phyloP scores from a whole-genome alignment of 2,113 vertebrate species.

The Trematomus loennbergii region DNA sequence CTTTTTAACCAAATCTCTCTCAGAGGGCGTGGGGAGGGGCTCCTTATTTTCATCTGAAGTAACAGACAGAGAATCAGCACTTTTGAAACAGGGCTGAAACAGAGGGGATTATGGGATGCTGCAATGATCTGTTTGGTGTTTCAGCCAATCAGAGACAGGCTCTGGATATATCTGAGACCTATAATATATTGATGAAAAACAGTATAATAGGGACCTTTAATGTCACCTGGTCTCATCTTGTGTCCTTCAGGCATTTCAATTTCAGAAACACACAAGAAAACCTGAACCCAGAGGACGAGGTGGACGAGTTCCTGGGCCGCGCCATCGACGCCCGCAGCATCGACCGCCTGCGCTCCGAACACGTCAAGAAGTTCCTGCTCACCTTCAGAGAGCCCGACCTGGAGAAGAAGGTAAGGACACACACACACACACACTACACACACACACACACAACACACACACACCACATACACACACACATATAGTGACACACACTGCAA shows the following conservation, averaged over 20 bases:
- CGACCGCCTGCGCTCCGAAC: constrained; percentile 96
- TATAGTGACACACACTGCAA: background rate
- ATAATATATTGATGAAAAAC: no score
- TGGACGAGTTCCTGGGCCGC: constrained; percentile 94
- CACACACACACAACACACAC: background rate
- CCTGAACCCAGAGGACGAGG: constrained; percentile 95
- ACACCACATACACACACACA: constrained; percentile 12
- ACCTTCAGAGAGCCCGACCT: constrained; percentile 94
- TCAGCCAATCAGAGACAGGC: no score
- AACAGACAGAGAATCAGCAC: no score
- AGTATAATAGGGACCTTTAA: background rate
- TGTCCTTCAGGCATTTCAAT: constrained; percentile 50
- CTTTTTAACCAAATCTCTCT: no score
- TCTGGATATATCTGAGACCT: no score
- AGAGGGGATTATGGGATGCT: no score
- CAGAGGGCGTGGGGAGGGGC: no score
- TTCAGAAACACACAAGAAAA: constrained; percentile 91
- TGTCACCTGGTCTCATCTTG: constrained; percentile 66
- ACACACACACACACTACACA: constrained; percentile 12
- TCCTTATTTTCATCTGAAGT: no score
- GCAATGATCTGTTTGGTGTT: no score
- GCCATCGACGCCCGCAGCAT: constrained; percentile 97
- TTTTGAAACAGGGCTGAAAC: no score
- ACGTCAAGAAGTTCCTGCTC: constrained; percentile 95
- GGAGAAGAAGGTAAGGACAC: constrained; percentile 91